phyloP scores from a whole-genome alignment of 2,888 invertebrate genomes.

The Hypomecis punctinalis region DNA sequence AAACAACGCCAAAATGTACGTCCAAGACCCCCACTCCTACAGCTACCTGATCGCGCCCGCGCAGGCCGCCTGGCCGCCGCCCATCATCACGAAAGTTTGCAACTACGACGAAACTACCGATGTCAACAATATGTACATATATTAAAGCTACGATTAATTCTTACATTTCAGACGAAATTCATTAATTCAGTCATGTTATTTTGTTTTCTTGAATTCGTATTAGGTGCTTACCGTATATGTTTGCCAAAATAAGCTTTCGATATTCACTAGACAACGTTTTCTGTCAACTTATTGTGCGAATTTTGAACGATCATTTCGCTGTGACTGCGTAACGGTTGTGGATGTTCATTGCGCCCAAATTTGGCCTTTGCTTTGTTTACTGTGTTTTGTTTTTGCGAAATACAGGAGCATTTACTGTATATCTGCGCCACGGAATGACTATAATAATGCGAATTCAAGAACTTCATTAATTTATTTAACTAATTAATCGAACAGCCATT shows the following conservation, averaged over 20 bases:
- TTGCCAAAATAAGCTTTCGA: too few species aligned
- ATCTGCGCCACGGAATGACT: neutral
- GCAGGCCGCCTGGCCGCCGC: constrained; percentile 57
- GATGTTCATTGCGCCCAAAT: neutral
- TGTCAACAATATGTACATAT: constrained; percentile 55
- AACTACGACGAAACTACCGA: constrained; percentile 53
- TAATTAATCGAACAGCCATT: constrained; percentile 8
- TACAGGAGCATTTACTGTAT: too few species aligned
- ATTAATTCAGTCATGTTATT: neutral
- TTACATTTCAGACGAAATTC: constrained; percentile 30
- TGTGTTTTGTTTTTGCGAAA: too few species aligned
- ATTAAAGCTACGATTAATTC: constrained; percentile 48
- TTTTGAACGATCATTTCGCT: neutral
- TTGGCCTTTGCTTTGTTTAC: neutral
- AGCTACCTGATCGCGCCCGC: constrained; percentile 10
- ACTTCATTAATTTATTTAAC: constrained; percentile 2
- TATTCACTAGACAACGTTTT: too few species aligned
- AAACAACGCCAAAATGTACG: constrained; percentile 31
- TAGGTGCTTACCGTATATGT: neutral
- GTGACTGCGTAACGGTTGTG: neutral
- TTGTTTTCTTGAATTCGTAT: constrained; percentile 3
- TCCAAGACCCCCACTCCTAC: constrained; percentile 25
- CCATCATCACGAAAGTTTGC: constrained; percentile 60
- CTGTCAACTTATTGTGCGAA: too few species aligned
- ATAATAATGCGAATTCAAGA: constrained; percentile 25